A percentile compares a stretch with the other conserved stretches of the same genome.
These are phyloP conservation scores for Megalurothrips usitatus DNA, from an alignment of 2,888 invertebrate genomes.

Conservation along the genomic window DNA sequence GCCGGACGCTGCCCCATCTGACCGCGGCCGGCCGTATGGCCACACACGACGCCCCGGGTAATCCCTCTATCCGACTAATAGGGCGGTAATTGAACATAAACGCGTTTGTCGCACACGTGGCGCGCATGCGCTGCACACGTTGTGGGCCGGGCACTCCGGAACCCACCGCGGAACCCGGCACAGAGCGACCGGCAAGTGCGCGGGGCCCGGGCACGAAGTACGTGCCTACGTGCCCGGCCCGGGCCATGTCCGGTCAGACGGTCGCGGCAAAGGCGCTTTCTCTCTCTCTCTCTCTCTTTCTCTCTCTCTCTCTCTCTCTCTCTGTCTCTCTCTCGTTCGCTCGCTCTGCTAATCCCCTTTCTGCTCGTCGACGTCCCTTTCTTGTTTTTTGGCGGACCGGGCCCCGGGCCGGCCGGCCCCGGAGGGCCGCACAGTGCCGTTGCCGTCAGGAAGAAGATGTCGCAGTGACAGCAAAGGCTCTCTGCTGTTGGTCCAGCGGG, in stretches of 20 bases:
- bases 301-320: not conserved
- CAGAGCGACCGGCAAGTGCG: no score
- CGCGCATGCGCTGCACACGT: not conserved
- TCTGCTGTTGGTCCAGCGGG: no score
- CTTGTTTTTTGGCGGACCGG: no score
- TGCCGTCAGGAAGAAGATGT: no score
- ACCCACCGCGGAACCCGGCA: no score
- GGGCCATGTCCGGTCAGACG: not conserved
- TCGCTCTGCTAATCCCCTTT: not conserved
- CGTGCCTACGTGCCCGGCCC: no score
- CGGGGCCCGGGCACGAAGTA: no score
- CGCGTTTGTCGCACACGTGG: not conserved
- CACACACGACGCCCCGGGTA: not conserved
- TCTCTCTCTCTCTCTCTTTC: not conserved
- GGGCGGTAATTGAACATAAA: slow-evolving; percentile 3
- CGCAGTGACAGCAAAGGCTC: no score
- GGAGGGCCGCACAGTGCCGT: no score
- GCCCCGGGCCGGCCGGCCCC: no score
- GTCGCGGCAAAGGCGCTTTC: not conserved
- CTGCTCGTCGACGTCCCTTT: not conserved
- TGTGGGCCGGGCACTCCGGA: no score
- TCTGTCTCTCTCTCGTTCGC: not conserved
- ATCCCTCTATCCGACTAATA: not conserved
- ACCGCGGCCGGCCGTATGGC: not conserved
- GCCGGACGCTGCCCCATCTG: not conserved